A percentile compares a stretch with the other conserved stretches of the same genome.
These are phyloP conservation scores for Drosophila testacea DNA, from an alignment of 2,888 invertebrate species.

Conservation along the genomic window DNA sequence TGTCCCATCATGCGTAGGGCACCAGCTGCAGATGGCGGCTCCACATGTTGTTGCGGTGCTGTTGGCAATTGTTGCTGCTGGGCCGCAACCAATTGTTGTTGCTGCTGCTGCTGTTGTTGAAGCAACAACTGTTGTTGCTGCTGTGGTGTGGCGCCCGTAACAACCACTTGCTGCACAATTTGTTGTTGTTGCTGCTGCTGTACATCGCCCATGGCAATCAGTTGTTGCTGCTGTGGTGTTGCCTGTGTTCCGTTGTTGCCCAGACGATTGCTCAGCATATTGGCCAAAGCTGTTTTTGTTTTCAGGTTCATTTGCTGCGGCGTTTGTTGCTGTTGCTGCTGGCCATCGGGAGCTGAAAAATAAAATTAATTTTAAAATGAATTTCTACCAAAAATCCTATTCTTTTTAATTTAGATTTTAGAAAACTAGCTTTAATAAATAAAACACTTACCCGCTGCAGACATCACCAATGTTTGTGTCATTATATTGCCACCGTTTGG, in stretches of 20 bases:
- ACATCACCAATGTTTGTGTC: constrained; percentile 78
- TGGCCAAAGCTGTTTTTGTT: constrained; percentile 97
- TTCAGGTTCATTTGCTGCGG: constrained; percentile 90
- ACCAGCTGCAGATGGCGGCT: constrained; percentile 88
- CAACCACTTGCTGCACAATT: constrained; percentile 81
- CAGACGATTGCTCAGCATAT: constrained; percentile 94
- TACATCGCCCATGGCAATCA: constrained; percentile 59
- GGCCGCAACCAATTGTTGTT: constrained; percentile 54
- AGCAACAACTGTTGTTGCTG: constrained; percentile 59
- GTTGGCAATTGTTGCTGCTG: constrained; percentile 63
- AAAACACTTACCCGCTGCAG: constrained; percentile 54
- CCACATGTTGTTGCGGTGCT: constrained; percentile 67
- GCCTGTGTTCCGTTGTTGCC: constrained; percentile 86
- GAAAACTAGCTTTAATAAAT: too few species aligned
- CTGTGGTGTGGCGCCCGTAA: constrained; percentile 62
- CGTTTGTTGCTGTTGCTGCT: constrained; percentile 86
- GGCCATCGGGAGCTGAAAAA: constrained; percentile 67
- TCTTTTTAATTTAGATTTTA: too few species aligned
- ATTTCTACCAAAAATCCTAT: too few species aligned
- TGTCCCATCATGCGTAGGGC: constrained; percentile 93
- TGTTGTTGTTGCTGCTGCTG: constrained; percentile 65
- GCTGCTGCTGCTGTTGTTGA: constrained; percentile 52
- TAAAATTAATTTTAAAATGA: not conserved
- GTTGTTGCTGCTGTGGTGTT: constrained; percentile 62
- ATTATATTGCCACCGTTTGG: constrained; percentile 63